Conservation (phyloP, 2,113 vertebrate species). For the Phyllopteryx taeniolatus region DNA sequence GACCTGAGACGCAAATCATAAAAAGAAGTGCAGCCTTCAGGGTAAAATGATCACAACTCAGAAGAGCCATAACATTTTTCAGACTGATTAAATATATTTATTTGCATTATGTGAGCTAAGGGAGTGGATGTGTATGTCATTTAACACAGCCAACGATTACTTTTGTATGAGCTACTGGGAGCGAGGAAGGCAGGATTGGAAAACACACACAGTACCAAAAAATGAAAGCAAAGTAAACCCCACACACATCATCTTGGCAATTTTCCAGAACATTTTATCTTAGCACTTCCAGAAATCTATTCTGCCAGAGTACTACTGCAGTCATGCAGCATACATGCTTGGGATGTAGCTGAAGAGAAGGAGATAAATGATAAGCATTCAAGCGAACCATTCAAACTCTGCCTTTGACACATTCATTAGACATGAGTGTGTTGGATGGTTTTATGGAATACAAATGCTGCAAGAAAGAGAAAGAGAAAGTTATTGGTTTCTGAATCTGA, state of each 20-base stretch:
- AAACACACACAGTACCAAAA: conserved; percentile 4
- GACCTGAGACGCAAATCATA: not conserved
- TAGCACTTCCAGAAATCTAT: conserved; percentile 24
- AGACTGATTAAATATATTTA: conserved; percentile 5
- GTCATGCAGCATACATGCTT: conserved; percentile 22
- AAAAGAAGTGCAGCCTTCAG: too few species aligned
- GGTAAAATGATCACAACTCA: not conserved
- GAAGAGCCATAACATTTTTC: not conserved
- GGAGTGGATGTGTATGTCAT: conserved; percentile 32
- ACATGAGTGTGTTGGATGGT: conserved; percentile 13
- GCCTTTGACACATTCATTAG: conserved; percentile 34
- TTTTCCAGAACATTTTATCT: conserved; percentile 39
- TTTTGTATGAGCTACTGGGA: not conserved
- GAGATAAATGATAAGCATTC: conserved; percentile 34
- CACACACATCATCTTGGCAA: conserved; percentile 14
- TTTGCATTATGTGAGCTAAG: conserved; percentile 7
- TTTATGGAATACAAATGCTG: conserved; percentile 33
- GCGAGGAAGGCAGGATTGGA: conserved; percentile 4
- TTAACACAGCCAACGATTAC: not conserved
- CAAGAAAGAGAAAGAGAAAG: conserved; percentile 11
- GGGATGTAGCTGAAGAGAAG: conserved; percentile 39
- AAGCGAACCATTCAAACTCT: conserved; percentile 14
- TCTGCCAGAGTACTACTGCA: conserved; percentile 28
- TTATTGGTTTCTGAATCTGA: conserved; percentile 18
- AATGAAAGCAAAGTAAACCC: conserved; percentile 12